These are phyloP conservation scores for Acrocephalus scirpaceus DNA, from an alignment of 2,797 vertebrate species.

Conservation along the genomic window DNA sequence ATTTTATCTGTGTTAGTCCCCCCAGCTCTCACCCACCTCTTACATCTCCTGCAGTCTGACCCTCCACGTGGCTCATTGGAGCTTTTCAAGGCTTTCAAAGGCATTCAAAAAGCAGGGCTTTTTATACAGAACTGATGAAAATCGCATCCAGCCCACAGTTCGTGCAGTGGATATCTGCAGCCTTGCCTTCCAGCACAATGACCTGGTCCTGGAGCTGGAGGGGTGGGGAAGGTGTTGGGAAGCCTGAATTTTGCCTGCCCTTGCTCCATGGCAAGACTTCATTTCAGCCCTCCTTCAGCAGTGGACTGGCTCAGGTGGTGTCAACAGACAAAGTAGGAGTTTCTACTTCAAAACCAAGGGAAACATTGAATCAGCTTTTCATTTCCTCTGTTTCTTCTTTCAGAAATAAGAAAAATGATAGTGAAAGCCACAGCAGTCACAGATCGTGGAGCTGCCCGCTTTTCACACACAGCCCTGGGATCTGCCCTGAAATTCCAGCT, in stretches of 20 bases:
- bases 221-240: background rate
- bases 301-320: background rate
- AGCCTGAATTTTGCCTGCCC: background rate
- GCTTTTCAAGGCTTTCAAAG: background rate
- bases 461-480: background rate
- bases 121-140: background rate
- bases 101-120: background rate
- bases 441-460: background rate
- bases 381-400: background rate
- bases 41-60: background rate
- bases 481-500: background rate
- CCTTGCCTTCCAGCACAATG: background rate
- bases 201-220: background rate
- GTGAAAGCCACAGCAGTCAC: rapidly evolving
- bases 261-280: background rate
- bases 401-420: background rate
- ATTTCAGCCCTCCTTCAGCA: background rate
- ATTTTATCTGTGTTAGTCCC: background rate
- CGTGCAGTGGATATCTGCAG: background rate
- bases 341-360: background rate
- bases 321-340: background rate
- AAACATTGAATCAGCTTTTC: background rate
- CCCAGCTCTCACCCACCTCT: background rate
- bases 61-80: rapidly evolving
- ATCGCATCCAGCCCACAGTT: background rate